Percentiles rank a stretch among this genome's conserved stretches.
Evolutionary conservation across 2,797 vertebrate species (phyloP).

Genomic region (Cetoscarus ocellatus): DNA sequence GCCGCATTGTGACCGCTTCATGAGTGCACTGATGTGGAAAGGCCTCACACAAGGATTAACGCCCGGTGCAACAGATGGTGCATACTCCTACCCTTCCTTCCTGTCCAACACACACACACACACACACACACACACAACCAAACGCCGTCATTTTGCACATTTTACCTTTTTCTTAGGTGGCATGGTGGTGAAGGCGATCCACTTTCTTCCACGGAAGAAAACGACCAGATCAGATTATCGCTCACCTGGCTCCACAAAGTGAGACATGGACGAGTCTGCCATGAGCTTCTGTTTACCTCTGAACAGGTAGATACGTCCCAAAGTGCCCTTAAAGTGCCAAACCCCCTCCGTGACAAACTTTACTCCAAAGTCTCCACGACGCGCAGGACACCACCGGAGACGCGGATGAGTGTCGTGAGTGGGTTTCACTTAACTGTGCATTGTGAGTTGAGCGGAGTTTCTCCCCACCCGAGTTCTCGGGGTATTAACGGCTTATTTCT

Average conservation of each 20-base stretch:
- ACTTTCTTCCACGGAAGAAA: constrained; percentile 47
- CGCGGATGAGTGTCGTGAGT: constrained; percentile 37
- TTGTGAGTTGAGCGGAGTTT: constrained; percentile 63
- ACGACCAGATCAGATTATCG: constrained; percentile 28
- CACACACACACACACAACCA: not conserved
- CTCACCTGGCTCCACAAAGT: constrained; percentile 48
- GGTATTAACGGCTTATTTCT: constrained; percentile 85
- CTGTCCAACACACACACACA: constrained; percentile 40
- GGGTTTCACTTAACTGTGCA: constrained; percentile 57
- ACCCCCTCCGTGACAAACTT: not conserved
- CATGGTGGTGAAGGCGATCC: constrained; percentile 67
- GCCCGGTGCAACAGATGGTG: constrained; percentile 82
- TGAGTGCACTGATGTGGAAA: constrained; percentile 71
- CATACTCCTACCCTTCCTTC: constrained; percentile 69
- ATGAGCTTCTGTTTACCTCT: constrained; percentile 31
- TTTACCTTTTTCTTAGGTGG: constrained; percentile 88
- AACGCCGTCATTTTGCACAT: not conserved
- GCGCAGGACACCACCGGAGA: constrained; percentile 31
- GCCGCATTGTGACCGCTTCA: constrained; percentile 17
- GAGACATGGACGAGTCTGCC: constrained; percentile 33
- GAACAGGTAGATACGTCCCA: constrained; percentile 16
- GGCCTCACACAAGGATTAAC: constrained; percentile 82
- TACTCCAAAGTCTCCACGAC: constrained; percentile 11
- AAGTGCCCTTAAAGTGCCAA: not conserved
- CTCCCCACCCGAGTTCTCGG: constrained; percentile 62